These are phyloP conservation scores for Cantharis nigra DNA, from an alignment of 2,888 invertebrate species.

Conservation along the genomic window DNA sequence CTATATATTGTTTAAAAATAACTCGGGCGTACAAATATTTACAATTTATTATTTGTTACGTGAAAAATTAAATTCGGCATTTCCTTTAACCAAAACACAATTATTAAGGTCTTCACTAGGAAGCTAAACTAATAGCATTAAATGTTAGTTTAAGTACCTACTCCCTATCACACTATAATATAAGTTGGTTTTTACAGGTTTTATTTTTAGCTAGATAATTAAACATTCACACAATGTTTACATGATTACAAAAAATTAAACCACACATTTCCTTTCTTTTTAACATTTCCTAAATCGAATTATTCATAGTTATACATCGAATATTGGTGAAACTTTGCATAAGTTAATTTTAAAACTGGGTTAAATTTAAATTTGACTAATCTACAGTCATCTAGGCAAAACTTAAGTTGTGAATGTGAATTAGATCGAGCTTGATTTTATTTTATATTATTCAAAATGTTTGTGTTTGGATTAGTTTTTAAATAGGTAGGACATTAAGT, in stretches of 20 bases:
- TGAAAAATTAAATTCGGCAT: background rate
- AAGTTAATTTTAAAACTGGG: constrained; percentile 16
- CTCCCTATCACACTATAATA: background rate
- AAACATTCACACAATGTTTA: background rate
- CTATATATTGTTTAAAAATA: background rate
- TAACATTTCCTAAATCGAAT: background rate
- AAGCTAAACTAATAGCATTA: background rate
- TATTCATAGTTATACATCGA: background rate
- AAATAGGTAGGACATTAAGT: background rate
- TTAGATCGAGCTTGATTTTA: background rate
- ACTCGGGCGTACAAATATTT: background rate
- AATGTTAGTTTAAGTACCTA: background rate
- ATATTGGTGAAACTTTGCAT: constrained; percentile 3
- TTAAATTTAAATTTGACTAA: constrained; percentile 19
- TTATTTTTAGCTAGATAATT: background rate
- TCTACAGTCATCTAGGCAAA: constrained; percentile 3
- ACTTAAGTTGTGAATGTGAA: constrained; percentile 1
- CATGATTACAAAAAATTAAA: background rate
- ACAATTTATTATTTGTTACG: background rate
- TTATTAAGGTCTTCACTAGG: background rate
- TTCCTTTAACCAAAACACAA: background rate
- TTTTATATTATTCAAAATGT: background rate
- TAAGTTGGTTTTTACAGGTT: background rate
- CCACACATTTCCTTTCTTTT: background rate
- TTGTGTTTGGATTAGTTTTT: background rate